A percentile compares a stretch with the other conserved stretches of the same genome.
Conservation (phyloP, 1,140 invertebrate species). For the Cryptotermes secundus region DNA sequence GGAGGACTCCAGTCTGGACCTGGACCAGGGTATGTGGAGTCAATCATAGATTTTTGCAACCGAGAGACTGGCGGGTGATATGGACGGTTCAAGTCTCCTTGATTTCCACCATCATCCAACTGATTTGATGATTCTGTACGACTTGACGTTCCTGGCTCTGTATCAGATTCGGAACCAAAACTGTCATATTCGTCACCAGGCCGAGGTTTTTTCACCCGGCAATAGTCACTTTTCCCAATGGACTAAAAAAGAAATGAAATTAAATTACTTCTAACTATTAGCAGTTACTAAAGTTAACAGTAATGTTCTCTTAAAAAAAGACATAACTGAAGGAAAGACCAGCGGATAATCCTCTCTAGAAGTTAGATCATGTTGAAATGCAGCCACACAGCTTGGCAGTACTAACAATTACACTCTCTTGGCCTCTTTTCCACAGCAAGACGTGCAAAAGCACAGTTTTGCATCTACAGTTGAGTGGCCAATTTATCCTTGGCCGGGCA, state of each 20-base stretch:
- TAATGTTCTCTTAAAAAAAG: too few relatives aligned
- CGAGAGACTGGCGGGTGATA: constrained; percentile 18
- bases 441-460: too few relatives aligned
- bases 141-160: constrained; percentile 41
- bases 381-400: too few relatives aligned
- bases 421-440: too few relatives aligned
- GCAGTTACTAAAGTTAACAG: too few relatives aligned
- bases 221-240: constrained; percentile 26
- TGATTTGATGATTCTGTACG: constrained; percentile 42
- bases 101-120: constrained; percentile 37
- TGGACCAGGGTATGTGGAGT: constrained; percentile 12
- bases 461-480: too few relatives aligned
- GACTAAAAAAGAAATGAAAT: neutral
- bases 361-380: too few relatives aligned
- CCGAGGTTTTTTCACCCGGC: constrained; percentile 29
- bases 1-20: constrained; percentile 32
- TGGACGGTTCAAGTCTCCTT: neutral
- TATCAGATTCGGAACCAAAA: constrained; percentile 43
- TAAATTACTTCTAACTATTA: too few relatives aligned
- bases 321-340: too few relatives aligned
- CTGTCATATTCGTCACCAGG: constrained; percentile 38
- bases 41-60: constrained; percentile 18
- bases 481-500: too few relatives aligned
- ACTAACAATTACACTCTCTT: too few relatives aligned
- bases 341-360: too few relatives aligned